Percentiles rank a stretch among this genome's conserved stretches.
These are phyloP conservation scores for Strigamia maritima DNA, from an alignment of 2,888 invertebrate species.

Conservation along the genomic window DNA sequence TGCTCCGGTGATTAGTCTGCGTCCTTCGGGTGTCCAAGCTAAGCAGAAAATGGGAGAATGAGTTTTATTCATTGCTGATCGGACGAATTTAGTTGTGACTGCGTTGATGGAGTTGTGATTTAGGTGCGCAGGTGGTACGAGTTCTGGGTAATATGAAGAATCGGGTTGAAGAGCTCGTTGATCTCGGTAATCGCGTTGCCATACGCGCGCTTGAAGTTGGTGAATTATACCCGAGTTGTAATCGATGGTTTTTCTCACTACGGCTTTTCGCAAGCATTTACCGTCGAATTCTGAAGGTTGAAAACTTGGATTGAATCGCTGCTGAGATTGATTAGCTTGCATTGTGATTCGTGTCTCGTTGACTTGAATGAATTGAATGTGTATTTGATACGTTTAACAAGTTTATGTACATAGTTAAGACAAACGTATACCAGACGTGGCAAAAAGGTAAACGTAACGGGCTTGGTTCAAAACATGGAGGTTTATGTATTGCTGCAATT, in stretches of 20 bases:
- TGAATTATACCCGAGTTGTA: conserved; percentile 93
- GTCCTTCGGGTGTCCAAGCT: conserved; percentile 99
- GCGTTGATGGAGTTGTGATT: conserved; percentile 95
- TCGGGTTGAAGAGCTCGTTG: conserved; percentile 88
- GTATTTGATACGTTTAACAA: no score
- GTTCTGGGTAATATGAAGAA: conserved; percentile 86
- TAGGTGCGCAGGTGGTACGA: conserved; percentile 90
- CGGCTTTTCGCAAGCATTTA: no score
- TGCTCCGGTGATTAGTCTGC: conserved; percentile 94
- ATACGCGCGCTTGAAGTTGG: conserved; percentile 86
- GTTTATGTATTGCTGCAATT: no score
- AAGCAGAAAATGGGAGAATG: conserved; percentile 98
- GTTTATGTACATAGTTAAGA: no score
- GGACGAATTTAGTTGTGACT: conserved; percentile 85
- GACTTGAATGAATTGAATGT: no score
- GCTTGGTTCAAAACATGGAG: no score
- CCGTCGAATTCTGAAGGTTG: no score
- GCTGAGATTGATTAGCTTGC: no score
- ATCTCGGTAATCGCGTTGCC: conserved; percentile 92
- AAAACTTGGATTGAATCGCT: no score
- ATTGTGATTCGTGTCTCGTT: no score
- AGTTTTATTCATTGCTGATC: conserved; percentile 99
- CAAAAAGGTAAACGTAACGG: no score
- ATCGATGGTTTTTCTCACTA: conserved; percentile 67
- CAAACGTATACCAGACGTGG: no score